Percentiles rank a stretch among this genome's conserved stretches.
phyloP scores from a whole-genome alignment of 2,888 invertebrate genomes.

The Scelioninae gen. 2 region DNA sequence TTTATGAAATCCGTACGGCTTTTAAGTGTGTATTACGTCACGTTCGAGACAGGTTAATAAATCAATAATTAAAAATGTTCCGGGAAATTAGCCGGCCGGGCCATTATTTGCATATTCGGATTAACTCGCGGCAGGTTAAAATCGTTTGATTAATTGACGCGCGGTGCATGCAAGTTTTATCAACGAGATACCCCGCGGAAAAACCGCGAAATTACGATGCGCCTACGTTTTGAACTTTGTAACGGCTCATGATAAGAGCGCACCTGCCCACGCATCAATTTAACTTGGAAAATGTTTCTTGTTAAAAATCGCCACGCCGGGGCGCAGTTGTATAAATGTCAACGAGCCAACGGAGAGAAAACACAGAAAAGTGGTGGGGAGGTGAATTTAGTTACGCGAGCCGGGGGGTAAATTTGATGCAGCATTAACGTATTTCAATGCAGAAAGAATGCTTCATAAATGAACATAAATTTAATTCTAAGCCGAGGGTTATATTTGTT shows the following conservation, averaged over 20 bases:
- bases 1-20: conserved; percentile 21
- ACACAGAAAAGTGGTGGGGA: no score
- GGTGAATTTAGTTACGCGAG: no score
- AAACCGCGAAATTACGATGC: conserved; percentile 3
- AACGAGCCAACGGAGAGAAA: no score
- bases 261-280: not conserved
- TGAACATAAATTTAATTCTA: not conserved
- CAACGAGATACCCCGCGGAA: not conserved
- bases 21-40: conserved; percentile 21
- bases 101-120: not conserved
- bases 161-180: not conserved
- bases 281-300: not conserved
- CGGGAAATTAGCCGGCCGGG: no score
- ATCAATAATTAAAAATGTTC: conserved; percentile 15
- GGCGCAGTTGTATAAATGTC: no score
- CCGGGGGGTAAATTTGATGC: no score
- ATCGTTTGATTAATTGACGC: conserved; percentile 4
- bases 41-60: conserved; percentile 26
- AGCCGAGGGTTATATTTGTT: not conserved
- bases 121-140: not conserved
- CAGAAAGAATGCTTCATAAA: not conserved
- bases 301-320: no score
- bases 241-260: conserved; percentile 9
- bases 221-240: conserved; percentile 20
- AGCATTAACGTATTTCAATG: not conserved